Base-by-base conservation (phyloP, 1,140 invertebrate species). In the Lepidurus packardi region DNA sequence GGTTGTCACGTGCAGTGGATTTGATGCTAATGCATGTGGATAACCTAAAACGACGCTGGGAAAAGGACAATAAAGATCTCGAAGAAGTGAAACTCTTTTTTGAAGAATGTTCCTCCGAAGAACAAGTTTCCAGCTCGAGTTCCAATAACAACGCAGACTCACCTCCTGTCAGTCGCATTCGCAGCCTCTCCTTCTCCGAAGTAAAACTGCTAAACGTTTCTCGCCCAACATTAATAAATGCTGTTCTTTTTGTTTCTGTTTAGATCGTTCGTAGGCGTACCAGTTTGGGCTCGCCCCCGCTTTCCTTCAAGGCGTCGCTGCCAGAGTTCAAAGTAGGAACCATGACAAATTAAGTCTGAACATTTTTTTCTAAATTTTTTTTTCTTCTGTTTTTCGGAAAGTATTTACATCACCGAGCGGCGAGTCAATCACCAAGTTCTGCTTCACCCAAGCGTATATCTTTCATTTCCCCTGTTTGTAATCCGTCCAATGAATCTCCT, bases 1-100 rank as follows among this genome's bases (percentile, higher is more conserved):
- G 87, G 73, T 83, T 88, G 79, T 86, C 85, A 43, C 83, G 84
- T 75, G 88, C 87, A 7, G 85, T 88, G 73, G 87, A 88, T 76
- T 84, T 88, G 9, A 87, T 89, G 84, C 80, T 88, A 11, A 81
- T 82, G 25, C 85, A 88, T 82, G 86, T 88, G n/a, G 88, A 89
- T 78, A 87, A 87, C 79, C 81, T 88, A 45, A 85, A 86, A 74
- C 80, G 84, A 73, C 78, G 84, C 10, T 83, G 86, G 78, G 86
- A 87, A 80, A 84, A 83, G 77, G 85, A 86, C 79, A 83, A 85
- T 73, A 73, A 81, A 24, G 87, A 88, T 79, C 82, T 87, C 11
- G 85, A 87, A 79, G 86, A 87, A 77, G 83, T 85, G 44, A 80
- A 81, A 42, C 8, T 65, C 21, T 65, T 65, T 21, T 65, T 65